Evolutionary conservation across 2,113 vertebrate species (phyloP).

Genomic region (Chaetodon trifascialis): DNA sequence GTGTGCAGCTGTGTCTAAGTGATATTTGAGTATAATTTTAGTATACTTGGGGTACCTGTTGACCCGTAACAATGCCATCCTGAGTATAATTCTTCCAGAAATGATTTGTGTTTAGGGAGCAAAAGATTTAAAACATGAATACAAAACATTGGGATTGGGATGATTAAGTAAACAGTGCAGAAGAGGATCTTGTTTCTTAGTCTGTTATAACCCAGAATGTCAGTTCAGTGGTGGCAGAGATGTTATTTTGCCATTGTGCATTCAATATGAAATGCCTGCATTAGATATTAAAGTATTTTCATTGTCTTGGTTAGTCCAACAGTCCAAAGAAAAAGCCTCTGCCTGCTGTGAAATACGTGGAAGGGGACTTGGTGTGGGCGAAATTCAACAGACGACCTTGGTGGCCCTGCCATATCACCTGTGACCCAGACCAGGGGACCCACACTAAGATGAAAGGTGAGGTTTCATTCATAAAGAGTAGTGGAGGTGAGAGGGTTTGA

Average conservation of each 20-base stretch:
- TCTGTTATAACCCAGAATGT: background rate
- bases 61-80: background rate
- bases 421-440: constrained; percentile 87
- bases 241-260: background rate
- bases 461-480: background rate
- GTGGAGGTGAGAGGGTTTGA: background rate
- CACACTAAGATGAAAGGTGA: constrained; percentile 97
- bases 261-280: background rate
- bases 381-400: constrained; percentile 97
- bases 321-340: constrained; percentile 90
- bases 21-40: background rate
- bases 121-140: background rate
- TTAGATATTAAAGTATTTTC: constrained; percentile 35
- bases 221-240: background rate
- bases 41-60: background rate
- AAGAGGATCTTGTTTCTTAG: background rate
- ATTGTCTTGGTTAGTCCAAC: constrained; percentile 85
- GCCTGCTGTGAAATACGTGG: constrained; percentile 88
- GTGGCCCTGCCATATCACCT: constrained; percentile 95
- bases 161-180: background rate
- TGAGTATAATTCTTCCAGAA: background rate
- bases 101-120: background rate
- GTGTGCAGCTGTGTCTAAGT: background rate
- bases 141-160: background rate
- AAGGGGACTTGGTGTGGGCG: constrained; percentile 97